A percentile compares a stretch with the other conserved stretches of the same genome.
Conservation (phyloP, 2,888 invertebrate genomes). For the Lasius platythorax region DNA sequence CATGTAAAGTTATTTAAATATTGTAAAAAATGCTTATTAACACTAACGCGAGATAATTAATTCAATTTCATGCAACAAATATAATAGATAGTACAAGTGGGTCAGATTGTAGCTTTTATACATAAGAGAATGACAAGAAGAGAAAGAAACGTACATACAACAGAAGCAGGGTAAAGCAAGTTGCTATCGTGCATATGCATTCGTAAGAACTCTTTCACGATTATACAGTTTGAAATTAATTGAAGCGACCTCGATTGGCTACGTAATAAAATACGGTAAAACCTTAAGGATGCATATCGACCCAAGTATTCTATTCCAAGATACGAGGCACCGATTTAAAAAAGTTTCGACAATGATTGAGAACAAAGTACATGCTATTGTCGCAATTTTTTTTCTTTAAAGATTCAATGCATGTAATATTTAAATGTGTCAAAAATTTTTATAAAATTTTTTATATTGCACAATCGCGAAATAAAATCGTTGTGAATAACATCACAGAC, state of each 20-base stretch:
- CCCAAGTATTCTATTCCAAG: not conserved
- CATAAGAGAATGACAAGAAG: slow-evolving; percentile 34
- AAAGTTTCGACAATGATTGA: slow-evolving; percentile 1
- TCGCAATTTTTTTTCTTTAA: not conserved
- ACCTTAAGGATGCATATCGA: slow-evolving; percentile 6
- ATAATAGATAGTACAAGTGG: slow-evolving; percentile 58
- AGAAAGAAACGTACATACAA: slow-evolving; percentile 60
- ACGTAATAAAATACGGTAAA: slow-evolving; percentile 43
- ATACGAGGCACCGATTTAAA: not conserved
- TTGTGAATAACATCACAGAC: not conserved
- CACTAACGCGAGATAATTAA: slow-evolving; percentile 54
- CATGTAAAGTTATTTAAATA: slow-evolving; percentile 16
- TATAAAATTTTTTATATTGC: not conserved
- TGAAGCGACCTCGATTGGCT: slow-evolving; percentile 42
- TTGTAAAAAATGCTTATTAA: slow-evolving; percentile 18
- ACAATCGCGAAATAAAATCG: not conserved
- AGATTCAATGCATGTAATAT: not conserved
- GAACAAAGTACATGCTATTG: not conserved
- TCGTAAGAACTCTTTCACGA: slow-evolving; percentile 56
- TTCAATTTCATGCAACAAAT: slow-evolving; percentile 63
- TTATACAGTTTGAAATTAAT: slow-evolving; percentile 11
- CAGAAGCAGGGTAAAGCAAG: slow-evolving; percentile 61
- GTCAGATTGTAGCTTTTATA: slow-evolving; percentile 40
- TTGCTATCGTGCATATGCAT: slow-evolving; percentile 60
- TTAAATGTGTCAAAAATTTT: not conserved